A percentile compares a stretch with the other conserved stretches of the same genome.
These are phyloP conservation scores for Zaprionus camerounensis DNA, from an alignment of 1,140 invertebrate genomes.

Conservation along the genomic window DNA sequence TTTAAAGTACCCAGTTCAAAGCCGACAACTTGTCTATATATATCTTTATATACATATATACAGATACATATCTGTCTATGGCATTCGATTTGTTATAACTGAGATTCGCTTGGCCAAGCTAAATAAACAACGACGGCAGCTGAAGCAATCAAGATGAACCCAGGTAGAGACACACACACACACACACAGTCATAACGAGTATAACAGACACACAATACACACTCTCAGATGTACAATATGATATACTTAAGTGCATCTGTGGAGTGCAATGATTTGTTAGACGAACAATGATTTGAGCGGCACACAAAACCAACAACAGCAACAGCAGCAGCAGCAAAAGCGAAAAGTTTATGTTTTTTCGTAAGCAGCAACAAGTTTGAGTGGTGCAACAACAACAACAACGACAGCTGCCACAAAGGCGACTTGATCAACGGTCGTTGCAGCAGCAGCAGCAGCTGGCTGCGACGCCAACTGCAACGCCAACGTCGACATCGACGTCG, in stretches of 20 bases:
- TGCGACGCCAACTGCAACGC: slow-evolving; percentile 7
- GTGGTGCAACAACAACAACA: slow-evolving; percentile 58
- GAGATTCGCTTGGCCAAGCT: slow-evolving; percentile 25
- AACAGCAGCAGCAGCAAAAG: slow-evolving; percentile 40
- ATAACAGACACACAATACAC: slow-evolving; percentile 16
- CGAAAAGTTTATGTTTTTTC: slow-evolving; percentile 66
- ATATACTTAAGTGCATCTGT: slow-evolving; percentile 33
- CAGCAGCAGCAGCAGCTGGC: slow-evolving; percentile 12
- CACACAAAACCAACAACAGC: slow-evolving; percentile 18
- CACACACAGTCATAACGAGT: slow-evolving; percentile 7
- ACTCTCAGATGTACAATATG: slow-evolving; percentile 26
- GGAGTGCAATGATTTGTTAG: slow-evolving; percentile 60
- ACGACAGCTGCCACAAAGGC: slow-evolving; percentile 43
- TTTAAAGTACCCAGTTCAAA: background rate
- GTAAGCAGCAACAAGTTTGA: slow-evolving; percentile 73
- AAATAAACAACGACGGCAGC: slow-evolving; percentile 36
- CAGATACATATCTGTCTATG: background rate
- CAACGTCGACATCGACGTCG: slow-evolving; percentile 13
- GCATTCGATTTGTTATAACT: slow-evolving; percentile 23
- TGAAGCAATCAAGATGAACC: slow-evolving; percentile 72
- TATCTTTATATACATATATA: background rate
- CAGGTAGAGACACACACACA: slow-evolving; percentile 12
- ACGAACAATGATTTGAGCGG: slow-evolving; percentile 51
- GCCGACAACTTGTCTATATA: background rate
- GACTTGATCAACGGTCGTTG: slow-evolving; percentile 45